These are phyloP conservation scores for Brachyhypopomus gauderio DNA, from an alignment of 2,113 vertebrate genomes.

Conservation along the genomic window DNA sequence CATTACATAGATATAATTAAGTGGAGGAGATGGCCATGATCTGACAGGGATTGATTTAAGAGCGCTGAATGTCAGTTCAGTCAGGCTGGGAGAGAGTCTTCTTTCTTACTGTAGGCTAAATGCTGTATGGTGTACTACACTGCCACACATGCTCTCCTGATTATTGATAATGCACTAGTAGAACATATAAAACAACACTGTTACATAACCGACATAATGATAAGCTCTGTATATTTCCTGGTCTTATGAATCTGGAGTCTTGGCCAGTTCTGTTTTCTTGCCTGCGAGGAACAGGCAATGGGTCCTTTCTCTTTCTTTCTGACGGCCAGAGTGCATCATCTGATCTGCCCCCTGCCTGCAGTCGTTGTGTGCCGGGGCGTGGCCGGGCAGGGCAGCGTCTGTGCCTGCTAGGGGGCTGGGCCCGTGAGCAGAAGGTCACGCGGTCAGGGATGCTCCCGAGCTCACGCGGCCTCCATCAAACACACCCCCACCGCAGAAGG, in stretches of 20 bases:
- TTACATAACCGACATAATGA: background rate
- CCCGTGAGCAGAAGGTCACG: slow-evolving; percentile 71
- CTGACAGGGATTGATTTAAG: slow-evolving; percentile 54
- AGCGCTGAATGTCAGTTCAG: slow-evolving; percentile 13
- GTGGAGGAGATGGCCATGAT: slow-evolving; percentile 57
- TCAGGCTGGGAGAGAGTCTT: background rate
- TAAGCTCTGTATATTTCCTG: background rate
- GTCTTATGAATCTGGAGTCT: slow-evolving; percentile 18
- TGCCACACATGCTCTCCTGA: background rate
- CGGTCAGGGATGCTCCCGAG: slow-evolving; percentile 57
- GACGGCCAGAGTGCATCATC: background rate
- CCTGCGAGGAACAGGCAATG: background rate
- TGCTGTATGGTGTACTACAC: background rate
- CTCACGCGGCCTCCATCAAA: slow-evolving; percentile 14
- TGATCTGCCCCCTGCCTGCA: background rate
- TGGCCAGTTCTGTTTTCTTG: background rate
- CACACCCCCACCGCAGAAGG: background rate
- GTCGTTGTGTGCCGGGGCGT: slow-evolving; percentile 18
- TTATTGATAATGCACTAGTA: background rate
- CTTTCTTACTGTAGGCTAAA: background rate
- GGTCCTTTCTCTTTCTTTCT: background rate
- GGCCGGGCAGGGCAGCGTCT: slow-evolving; percentile 52
- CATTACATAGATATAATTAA: slow-evolving; percentile 59
- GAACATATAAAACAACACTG: too few relatives aligned
- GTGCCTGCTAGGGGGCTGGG: slow-evolving; percentile 50